These are phyloP conservation scores for Anoncus sp. DNA, from an alignment of 2,888 invertebrate species.

Conservation along the genomic window DNA sequence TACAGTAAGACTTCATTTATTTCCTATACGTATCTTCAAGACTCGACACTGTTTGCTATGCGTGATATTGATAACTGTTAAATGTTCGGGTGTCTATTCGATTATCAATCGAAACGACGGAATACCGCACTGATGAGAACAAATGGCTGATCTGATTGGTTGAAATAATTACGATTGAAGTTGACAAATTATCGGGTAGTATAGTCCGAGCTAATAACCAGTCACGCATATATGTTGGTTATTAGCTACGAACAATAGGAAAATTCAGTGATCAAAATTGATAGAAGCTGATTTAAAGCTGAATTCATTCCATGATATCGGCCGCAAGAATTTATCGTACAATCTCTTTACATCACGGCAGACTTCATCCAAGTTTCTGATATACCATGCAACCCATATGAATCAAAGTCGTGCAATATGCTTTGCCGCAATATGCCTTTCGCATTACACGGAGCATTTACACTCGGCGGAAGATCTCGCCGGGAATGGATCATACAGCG, in stretches of 20 bases:
- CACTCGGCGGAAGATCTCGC: background rate
- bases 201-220: too few species aligned
- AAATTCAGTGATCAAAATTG: background rate
- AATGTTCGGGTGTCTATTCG: too few species aligned
- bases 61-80: too few species aligned
- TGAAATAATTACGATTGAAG: too few species aligned
- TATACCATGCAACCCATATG: background rate
- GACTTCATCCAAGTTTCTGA: background rate
- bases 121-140: too few species aligned
- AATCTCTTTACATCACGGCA: background rate
- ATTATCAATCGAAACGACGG: too few species aligned
- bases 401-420: background rate
- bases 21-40: too few species aligned
- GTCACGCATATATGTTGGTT: background rate
- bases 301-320: background rate
- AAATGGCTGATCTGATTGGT: too few species aligned
- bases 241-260: background rate
- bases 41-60: too few species aligned
- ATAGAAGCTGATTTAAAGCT: too few species aligned
- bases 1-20: too few species aligned
- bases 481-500: background rate
- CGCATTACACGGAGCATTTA: background rate
- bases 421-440: background rate
- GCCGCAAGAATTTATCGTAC: background rate
- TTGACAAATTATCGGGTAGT: too few species aligned